These are phyloP conservation scores for Pica pica DNA, from an alignment of 2,113 vertebrate species.

Conservation along the genomic window DNA sequence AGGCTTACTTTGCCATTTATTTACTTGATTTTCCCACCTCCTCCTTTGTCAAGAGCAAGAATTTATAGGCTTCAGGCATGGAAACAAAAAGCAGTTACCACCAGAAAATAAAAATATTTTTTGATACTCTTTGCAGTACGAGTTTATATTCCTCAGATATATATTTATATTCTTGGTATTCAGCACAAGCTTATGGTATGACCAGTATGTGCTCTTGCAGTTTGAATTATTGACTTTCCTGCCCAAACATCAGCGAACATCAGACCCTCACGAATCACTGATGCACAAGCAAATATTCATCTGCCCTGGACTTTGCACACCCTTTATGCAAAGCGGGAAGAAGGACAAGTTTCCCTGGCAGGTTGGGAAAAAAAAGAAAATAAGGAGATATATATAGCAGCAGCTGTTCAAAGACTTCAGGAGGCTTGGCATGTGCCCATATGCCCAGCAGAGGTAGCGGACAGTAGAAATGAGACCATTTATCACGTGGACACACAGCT, in stretches of 20 bases:
- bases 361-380: neutral
- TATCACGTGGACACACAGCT: neutral
- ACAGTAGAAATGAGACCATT: neutral
- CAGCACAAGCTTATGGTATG: neutral
- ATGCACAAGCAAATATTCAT: neutral
- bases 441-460: neutral
- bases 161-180: neutral
- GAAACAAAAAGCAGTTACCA: neutral
- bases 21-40: neutral
- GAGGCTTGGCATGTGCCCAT: neutral
- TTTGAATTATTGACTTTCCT: neutral
- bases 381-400: neutral
- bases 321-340: neutral
- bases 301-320: neutral
- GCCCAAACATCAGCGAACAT: neutral
- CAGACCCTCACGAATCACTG: neutral
- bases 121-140: neutral
- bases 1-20: neutral
- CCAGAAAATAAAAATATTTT: neutral
- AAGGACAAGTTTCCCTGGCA: neutral
- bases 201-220: neutral
- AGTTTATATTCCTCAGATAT: neutral
- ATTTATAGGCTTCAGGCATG: neutral
- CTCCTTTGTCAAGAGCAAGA: neutral
- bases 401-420: slow-evolving; percentile 46